Evolutionary conservation across 2,888 invertebrate genomes (phyloP), one percentile per base, ranked within the genome.

Genomic region (Peribatodes rhomboidaria): DNA sequence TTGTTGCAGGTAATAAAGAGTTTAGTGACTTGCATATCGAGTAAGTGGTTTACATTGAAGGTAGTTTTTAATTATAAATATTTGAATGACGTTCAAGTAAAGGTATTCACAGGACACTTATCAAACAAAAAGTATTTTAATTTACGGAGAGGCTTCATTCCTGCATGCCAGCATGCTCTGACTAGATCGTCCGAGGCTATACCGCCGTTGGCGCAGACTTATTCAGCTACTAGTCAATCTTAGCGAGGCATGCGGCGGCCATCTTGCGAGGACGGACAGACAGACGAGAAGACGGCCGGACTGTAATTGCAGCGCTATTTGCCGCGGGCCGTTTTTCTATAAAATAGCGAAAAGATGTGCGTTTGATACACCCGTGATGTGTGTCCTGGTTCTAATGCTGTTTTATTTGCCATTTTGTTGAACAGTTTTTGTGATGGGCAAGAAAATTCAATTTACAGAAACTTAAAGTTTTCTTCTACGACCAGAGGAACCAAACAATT

Each of bases 211-310:
- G 91, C 91, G 72, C 85, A 83, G 83, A 78, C 84, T 80, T 82
- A 85, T 82, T 83, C 86, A 86, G 90, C 90, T 90, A 90, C 90
- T 88, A 92, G 92, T 92, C 92, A 91, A 90, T 90, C 90, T 89
- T 86, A 85, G 83, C 79, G 78, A 86, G 90, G 90, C 89, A 92
- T 89, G 90, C 85, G 84, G 90, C 88, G 81, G 90, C 89, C 90
- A 92, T 90, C 80, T 90, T 89, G 85, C 69, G 74, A 74, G 77
- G 75, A 77, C 77, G 77, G 84, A 88, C 86, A 82, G 85, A 87
- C 86, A 80, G 83, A 87, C 85, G 86, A 80, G 84, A 82, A 84
- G 87, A 87, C 82, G 82, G 81, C 84, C 79, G 27, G 82, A 83
- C 87, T 87, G 86, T 90, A 91, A 92, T 92, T 92, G 90, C 92